Conservation (phyloP, 2,888 invertebrate species). For the Chymomyza procnemis region DNA sequence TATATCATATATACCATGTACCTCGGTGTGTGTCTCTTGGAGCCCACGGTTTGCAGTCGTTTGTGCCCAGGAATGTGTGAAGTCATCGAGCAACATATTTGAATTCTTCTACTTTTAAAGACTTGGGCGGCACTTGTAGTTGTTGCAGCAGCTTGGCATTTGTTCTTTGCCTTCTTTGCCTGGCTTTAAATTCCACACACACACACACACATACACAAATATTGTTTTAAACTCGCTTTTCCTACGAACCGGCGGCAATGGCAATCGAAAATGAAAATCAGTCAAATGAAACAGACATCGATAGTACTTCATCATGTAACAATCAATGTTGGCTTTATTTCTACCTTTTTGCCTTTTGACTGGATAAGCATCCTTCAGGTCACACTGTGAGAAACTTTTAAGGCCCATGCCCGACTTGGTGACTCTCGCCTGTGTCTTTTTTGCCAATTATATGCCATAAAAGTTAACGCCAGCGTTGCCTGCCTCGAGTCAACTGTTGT, state of each 20-base stretch:
- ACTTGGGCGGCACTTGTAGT: slow-evolving; percentile 66
- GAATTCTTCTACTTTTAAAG: slow-evolving; percentile 65
- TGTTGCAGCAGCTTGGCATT: slow-evolving; percentile 6
- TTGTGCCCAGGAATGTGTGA: slow-evolving; percentile 65
- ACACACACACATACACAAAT: background rate
- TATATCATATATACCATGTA: background rate
- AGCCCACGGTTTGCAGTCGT: slow-evolving; percentile 14
- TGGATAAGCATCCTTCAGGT: background rate
- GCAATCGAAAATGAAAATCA: slow-evolving; percentile 63
- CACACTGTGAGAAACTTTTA: slow-evolving; percentile 52
- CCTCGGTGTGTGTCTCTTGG: background rate
- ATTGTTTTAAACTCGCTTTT: slow-evolving; percentile 47
- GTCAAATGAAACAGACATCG: slow-evolving; percentile 69
- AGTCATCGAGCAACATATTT: slow-evolving; percentile 62
- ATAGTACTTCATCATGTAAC: slow-evolving; percentile 68
- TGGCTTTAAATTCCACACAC: slow-evolving; percentile 42
- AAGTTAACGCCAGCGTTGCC: slow-evolving; percentile 6
- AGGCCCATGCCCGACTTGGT: background rate
- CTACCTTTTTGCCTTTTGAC: slow-evolving; percentile 1
- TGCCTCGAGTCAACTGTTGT: slow-evolving; percentile 16
- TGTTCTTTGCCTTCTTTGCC: slow-evolving; percentile 1
- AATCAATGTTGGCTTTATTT: slow-evolving; percentile 49
- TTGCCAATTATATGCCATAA: slow-evolving; percentile 33
- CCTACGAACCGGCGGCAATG: slow-evolving; percentile 23
- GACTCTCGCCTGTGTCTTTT: background rate